Evolutionary conservation across 2,113 vertebrate genomes (phyloP).

Genomic region (Chunga burmeisteri): DNA sequence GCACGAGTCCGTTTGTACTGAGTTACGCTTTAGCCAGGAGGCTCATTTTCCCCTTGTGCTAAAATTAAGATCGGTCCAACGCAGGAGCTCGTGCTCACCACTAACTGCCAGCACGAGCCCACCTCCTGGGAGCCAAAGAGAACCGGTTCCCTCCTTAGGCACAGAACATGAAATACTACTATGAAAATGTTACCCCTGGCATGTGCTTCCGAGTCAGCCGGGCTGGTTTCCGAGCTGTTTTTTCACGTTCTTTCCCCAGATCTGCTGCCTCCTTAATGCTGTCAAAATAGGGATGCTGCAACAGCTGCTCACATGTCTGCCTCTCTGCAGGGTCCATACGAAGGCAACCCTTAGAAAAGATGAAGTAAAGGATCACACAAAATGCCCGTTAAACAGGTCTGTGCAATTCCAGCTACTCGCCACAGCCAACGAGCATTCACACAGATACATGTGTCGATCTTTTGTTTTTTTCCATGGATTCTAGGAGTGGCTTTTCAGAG

Average conservation of each 20-base stretch:
- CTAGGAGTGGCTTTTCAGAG: not conserved
- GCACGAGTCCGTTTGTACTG: not conserved
- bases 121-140: not conserved
- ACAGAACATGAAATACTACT: fast-evolving
- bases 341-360: conserved; percentile 81
- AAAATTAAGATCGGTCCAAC: not conserved
- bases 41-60: not conserved
- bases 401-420: not conserved
- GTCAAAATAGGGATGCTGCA: conserved; percentile 89
- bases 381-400: fast-evolving
- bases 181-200: conserved; percentile 75
- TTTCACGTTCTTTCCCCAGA: conserved; percentile 72
- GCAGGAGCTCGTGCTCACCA: not conserved
- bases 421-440: fast-evolving
- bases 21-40: not conserved
- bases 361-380: not conserved
- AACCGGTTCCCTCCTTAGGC: not conserved
- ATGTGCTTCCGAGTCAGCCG: conserved; percentile 78
- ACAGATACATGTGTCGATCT: fast-evolving
- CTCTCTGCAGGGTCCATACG: conserved; percentile 89
- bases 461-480: not conserved
- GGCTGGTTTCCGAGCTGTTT: conserved; percentile 65
- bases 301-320: conserved; percentile 86
- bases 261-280: conserved; percentile 76
- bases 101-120: not conserved